These are phyloP conservation scores for Kryptolebias ocellatus DNA, from an alignment of 2,797 vertebrate species.

Conservation along the genomic window DNA sequence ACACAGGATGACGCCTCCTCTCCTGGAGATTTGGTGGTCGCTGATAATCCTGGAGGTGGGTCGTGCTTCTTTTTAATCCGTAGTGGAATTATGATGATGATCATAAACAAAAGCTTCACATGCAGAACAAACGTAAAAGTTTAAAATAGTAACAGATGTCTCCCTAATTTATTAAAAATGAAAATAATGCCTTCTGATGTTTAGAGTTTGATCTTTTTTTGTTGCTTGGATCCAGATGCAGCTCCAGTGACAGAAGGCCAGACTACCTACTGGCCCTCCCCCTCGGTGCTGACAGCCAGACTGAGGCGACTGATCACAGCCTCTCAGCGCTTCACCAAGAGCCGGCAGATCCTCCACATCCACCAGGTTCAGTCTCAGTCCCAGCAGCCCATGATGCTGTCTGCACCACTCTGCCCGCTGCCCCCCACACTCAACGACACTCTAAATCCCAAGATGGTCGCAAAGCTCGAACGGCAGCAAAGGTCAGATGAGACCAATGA, in stretches of 20 bases:
- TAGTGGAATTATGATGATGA: conserved; percentile 7
- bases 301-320: conserved; percentile 96
- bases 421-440: conserved; percentile 87
- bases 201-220: not conserved
- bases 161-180: not conserved
- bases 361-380: conserved; percentile 84
- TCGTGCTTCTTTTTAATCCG: conserved; percentile 42
- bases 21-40: conserved; percentile 94
- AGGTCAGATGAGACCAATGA: conserved; percentile 79
- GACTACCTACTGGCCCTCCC: conserved; percentile 92
- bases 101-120: conserved; percentile 7
- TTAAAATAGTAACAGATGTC: not conserved
- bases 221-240: conserved; percentile 78
- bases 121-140: conserved; percentile 8
- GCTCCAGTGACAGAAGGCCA: conserved; percentile 86
- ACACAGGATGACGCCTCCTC: conserved; percentile 94
- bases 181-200: not conserved
- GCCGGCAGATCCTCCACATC: conserved; percentile 92
- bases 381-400: conserved; percentile 79
- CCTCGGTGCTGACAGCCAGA: conserved; percentile 93
- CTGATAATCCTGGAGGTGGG: conserved; percentile 89
- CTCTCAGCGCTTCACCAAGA: conserved; percentile 95
- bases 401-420: conserved; percentile 84
- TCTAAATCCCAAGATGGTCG: conserved; percentile 95
- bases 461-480: conserved; percentile 98